These are phyloP conservation scores for Eulemur coronatus DNA, from an alignment of 2,797 vertebrate species.

Conservation along the genomic window DNA sequence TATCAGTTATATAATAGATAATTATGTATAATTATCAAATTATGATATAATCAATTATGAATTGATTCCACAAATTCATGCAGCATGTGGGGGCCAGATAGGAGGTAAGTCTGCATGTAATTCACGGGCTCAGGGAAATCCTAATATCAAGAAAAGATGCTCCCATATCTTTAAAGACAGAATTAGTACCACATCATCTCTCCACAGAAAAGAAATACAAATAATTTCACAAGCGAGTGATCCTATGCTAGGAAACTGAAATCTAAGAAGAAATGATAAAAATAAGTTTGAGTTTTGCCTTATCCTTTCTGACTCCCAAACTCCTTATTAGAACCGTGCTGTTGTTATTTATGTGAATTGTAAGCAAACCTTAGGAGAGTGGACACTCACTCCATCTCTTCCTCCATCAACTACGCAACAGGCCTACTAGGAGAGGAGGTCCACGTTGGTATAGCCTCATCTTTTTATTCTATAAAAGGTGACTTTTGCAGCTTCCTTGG, in stretches of 20 bases:
- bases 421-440: not conserved
- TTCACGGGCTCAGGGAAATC: not conserved
- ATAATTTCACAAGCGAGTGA: not conserved
- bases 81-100: not conserved
- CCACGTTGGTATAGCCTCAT: no score
- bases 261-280: not conserved
- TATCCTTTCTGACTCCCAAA: not conserved
- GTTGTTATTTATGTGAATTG: not conserved
- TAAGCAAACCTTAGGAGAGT: not conserved
- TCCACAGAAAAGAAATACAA: not conserved
- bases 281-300: not conserved
- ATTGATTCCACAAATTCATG: not conserved
- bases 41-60: not conserved
- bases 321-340: not conserved
- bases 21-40: no score
- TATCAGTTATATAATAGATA: no score
- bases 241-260: not conserved
- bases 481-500: not conserved
- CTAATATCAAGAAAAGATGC: not conserved
- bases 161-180: not conserved
- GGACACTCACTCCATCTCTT: not conserved
- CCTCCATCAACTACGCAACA: not conserved
- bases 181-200: not conserved
- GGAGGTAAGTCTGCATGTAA: not conserved
- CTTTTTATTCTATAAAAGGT: not conserved